Evolutionary conservation across 2,113 vertebrate genomes (phyloP).

Genomic region (Sardina pilchardus): DNA sequence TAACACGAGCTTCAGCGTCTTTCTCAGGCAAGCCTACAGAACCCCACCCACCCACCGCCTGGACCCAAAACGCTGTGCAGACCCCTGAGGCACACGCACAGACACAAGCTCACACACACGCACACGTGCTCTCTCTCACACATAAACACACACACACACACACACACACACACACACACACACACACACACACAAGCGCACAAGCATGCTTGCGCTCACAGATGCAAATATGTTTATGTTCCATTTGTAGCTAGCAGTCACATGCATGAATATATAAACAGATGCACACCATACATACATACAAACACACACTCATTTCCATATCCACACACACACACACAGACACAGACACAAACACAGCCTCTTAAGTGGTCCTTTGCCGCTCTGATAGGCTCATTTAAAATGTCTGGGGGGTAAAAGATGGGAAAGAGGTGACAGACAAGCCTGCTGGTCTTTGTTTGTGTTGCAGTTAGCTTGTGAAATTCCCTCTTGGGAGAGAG

Average conservation of each 20-base stretch:
- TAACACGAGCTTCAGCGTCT: constrained; percentile 45
- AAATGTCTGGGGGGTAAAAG: background rate
- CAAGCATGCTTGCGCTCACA: background rate
- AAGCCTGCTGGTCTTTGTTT: background rate
- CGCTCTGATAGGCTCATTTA: constrained; percentile 35
- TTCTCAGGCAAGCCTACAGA: constrained; percentile 36
- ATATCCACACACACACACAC: background rate
- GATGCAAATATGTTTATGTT: background rate
- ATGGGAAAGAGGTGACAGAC: background rate
- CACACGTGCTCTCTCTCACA: background rate
- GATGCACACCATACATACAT: background rate
- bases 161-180: background rate
- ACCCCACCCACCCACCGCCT: constrained; percentile 18
- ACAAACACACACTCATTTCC: background rate
- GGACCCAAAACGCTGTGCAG: background rate
- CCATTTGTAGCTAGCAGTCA: background rate
- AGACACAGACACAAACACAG: background rate
- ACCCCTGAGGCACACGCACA: constrained; percentile 6
- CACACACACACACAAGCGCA: background rate
- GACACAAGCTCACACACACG: constrained; percentile 9
- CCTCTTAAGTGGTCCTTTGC: background rate
- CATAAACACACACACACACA: background rate
- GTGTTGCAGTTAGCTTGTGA: background rate
- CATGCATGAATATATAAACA: background rate
- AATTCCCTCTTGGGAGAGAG: background rate